Conservation (phyloP, 37 sponge, comb jelly and placozoan species). For the Oopsacas minuta region DNA sequence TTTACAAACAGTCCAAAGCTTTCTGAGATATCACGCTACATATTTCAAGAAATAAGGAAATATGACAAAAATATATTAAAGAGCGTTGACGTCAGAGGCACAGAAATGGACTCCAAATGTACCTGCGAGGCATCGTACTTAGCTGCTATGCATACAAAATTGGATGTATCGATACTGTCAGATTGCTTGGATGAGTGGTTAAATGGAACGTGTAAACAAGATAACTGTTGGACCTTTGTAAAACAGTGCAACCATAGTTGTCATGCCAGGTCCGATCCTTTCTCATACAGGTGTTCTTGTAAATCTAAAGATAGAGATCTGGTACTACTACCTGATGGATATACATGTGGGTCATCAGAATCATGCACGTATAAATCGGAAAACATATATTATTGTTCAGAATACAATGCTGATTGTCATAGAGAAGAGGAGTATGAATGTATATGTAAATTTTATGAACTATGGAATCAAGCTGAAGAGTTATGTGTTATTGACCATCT, state of each 20-base stretch:
- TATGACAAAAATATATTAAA: background rate
- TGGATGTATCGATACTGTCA: background rate
- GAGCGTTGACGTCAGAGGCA: background rate
- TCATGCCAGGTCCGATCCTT: background rate
- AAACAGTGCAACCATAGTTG: background rate
- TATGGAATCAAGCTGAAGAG: background rate
- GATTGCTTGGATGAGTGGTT: background rate
- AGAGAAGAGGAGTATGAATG: background rate
- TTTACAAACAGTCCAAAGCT: background rate
- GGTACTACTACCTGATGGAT: background rate
- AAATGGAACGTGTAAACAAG: background rate
- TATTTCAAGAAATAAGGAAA: background rate
- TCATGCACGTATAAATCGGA: background rate
- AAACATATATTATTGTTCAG: background rate
- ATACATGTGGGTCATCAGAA: background rate
- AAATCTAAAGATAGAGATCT: background rate
- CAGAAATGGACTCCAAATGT: background rate
- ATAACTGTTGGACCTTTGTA: background rate
- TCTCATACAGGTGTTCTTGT: background rate
- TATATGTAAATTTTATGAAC: background rate
- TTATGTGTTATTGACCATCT: background rate
- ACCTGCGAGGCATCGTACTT: background rate
- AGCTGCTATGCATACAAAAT: background rate
- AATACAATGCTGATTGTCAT: background rate
- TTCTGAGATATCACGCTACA: background rate